Percentiles rank a stretch among this genome's conserved stretches.
Conservation (phyloP, 2,797 vertebrate genomes). For the Gouania willdenowi region DNA sequence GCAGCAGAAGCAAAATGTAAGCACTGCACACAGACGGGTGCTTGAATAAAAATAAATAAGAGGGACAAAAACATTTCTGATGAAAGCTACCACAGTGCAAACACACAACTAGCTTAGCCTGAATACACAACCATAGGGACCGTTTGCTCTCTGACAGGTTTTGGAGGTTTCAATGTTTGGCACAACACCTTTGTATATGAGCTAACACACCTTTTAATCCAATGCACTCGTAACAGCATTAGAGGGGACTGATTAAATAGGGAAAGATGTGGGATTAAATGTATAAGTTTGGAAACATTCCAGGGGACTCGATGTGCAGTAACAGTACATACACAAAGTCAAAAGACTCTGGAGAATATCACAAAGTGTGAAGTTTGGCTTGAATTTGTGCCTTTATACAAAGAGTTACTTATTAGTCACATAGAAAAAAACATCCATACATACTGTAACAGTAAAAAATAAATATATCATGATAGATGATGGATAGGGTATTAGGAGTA, state of each 20-base stretch:
- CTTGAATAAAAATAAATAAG: not conserved
- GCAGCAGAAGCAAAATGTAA: constrained; percentile 39
- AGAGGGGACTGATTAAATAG: constrained; percentile 1
- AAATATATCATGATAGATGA: constrained; percentile 45
- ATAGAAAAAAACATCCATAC: constrained; percentile 87
- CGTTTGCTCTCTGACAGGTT: constrained; percentile 49
- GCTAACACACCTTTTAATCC: constrained; percentile 30
- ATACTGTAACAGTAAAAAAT: constrained; percentile 68
- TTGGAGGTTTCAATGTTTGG: constrained; percentile 33
- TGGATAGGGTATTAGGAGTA: constrained; percentile 42
- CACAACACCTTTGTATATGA: constrained; percentile 42
- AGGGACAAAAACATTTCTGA: constrained; percentile 8
- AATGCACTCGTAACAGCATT: constrained; percentile 14
- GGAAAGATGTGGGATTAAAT: constrained; percentile 1
- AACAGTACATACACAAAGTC: constrained; percentile 16
- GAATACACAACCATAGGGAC: constrained; percentile 56
- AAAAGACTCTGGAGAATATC: constrained; percentile 8
- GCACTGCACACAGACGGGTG: constrained; percentile 8
- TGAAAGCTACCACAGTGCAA: constrained; percentile 51
- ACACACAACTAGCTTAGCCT: constrained; percentile 54
- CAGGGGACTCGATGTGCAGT: constrained; percentile 12
- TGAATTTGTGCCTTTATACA: constrained; percentile 89
- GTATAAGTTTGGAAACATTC: not conserved
- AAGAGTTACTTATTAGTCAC: constrained; percentile 72
- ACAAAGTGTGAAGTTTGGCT: constrained; percentile 74